These are phyloP conservation scores for Trachythela sp. DNA, from an alignment of 64 coral and sea anemone species.

Conservation along the genomic window DNA sequence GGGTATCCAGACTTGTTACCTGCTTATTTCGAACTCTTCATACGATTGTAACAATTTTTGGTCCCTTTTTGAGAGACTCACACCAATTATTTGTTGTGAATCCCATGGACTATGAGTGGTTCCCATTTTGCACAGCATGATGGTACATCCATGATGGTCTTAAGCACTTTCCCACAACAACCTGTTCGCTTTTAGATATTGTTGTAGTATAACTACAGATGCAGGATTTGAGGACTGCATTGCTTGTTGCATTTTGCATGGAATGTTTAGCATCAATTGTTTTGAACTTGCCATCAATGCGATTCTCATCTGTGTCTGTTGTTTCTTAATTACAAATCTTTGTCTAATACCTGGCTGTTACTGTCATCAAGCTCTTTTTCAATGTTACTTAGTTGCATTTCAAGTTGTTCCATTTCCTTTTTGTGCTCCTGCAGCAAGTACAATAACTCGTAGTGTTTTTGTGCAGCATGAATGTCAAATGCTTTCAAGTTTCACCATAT, in stretches of 20 bases:
- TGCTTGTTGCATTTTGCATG: background rate
- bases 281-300: conserved; percentile 2
- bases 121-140: conserved; percentile 34
- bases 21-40: too few relatives aligned
- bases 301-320: background rate
- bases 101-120: background rate
- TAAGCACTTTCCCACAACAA: conserved; percentile 5
- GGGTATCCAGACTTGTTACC: too few relatives aligned
- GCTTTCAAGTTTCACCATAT: conserved; percentile 42
- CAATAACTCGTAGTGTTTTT: conserved; percentile 31
- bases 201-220: background rate
- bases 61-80: too few relatives aligned
- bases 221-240: background rate
- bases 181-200: background rate
- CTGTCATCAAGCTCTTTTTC: conserved; percentile 14
- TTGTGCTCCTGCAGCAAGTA: conserved; percentile 22
- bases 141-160: conserved; percentile 44
- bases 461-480: conserved; percentile 20
- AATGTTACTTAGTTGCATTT: conserved; percentile 5
- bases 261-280: background rate
- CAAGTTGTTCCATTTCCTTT: conserved; percentile 29
- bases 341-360: background rate
- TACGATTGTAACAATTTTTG: too few relatives aligned
- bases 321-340: background rate
- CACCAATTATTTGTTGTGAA: too few relatives aligned